phyloP scores from a whole-genome alignment of 1,140 invertebrate genomes.

The Melanaphis sacchari region DNA sequence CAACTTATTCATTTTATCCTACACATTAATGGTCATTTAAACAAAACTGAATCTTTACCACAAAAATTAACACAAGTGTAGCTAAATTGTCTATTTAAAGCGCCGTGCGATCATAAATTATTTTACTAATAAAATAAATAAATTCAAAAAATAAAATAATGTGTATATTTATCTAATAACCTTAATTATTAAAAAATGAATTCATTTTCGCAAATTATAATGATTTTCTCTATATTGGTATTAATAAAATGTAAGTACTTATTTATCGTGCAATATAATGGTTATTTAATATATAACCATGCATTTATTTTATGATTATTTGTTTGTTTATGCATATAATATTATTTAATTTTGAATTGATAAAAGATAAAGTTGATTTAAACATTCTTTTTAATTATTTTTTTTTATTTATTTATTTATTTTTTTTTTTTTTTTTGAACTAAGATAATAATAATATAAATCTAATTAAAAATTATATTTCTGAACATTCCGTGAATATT shows the following conservation, averaged over 20 bases:
- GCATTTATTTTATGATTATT: neutral
- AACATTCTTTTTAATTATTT: neutral
- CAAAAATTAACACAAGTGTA: neutral
- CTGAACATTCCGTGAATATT: neutral
- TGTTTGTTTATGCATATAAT: neutral
- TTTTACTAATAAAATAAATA: neutral
- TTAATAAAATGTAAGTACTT: no score
- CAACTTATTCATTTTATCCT: neutral
- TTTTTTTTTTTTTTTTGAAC: neutral
- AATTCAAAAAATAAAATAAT: no score
- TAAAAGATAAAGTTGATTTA: neutral
- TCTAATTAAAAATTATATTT: neutral
- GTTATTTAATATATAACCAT: neutral
- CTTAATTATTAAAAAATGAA: no score
- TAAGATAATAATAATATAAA: constrained; percentile 3
- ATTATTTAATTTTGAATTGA: neutral
- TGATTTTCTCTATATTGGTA: no score
- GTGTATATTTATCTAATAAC: neutral
- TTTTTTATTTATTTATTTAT: no score
- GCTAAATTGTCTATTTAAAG: neutral
- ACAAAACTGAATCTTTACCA: neutral
- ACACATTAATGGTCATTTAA: neutral
- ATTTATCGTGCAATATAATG: no score
- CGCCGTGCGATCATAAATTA: neutral
- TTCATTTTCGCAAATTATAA: no score